Conservation (phyloP, 2,113 vertebrate species). For the Oncorhynchus kisutch region DNA sequence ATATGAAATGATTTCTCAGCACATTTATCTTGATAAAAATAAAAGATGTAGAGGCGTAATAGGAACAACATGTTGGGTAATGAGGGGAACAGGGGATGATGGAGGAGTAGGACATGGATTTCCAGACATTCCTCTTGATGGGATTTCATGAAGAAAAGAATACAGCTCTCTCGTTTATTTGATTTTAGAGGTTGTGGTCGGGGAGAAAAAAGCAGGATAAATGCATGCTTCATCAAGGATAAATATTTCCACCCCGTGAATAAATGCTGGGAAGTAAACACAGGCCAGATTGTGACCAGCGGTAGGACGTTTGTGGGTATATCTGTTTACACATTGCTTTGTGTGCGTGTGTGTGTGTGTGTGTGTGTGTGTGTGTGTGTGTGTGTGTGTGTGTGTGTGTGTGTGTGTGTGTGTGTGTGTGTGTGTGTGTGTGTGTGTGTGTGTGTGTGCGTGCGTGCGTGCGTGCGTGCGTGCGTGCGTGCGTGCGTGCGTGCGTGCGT, state of each 20-base stretch:
- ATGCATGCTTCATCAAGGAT: slow-evolving; percentile 73
- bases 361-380: neutral
- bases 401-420: neutral
- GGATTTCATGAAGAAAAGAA: slow-evolving; percentile 65
- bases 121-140: slow-evolving; percentile 68
- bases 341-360: slow-evolving; percentile 30
- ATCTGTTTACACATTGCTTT: slow-evolving; percentile 66
- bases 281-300: slow-evolving; percentile 70
- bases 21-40: slow-evolving; percentile 66
- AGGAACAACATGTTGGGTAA: slow-evolving; percentile 66
- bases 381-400: neutral
- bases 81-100: slow-evolving; percentile 55
- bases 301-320: slow-evolving; percentile 64
- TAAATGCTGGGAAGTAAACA: slow-evolving; percentile 69
- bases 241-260: slow-evolving; percentile 72
- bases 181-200: slow-evolving; percentile 69
- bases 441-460: neutral
- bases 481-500: neutral
- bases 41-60: slow-evolving; percentile 65
- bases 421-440: slow-evolving; percentile 28
- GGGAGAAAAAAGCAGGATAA: slow-evolving; percentile 59
- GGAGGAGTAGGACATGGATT: slow-evolving; percentile 64
- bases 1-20: slow-evolving; percentile 67
- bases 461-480: neutral
- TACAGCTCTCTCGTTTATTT: slow-evolving; percentile 69